Evolutionary conservation across 2,888 invertebrate genomes (phyloP), one percentile per base, ranked within the genome.

Genomic region (Epirrhoe alternata): DNA sequence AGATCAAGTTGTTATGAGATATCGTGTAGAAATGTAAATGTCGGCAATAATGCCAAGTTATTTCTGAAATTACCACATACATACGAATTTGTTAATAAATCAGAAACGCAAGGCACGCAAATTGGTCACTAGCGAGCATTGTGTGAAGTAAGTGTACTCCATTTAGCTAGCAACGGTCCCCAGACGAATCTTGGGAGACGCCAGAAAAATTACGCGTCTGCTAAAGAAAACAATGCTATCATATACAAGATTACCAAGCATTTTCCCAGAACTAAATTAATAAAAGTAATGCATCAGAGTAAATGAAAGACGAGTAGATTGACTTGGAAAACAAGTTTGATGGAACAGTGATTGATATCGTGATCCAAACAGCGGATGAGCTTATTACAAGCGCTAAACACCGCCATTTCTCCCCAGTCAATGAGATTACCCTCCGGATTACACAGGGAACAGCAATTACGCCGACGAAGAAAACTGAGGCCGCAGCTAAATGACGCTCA

Each of bases 401-500:
- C 64, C 68, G 74, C 68, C 77, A 81, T 84, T 84, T 78, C 81
- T 83, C 79, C 79, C 64, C 72, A 72, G 77, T 79, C 78, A 77
- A 82, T 79, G 75, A 82, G 81, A 85, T 85, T 82, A 79, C 81
- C 76, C 75, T 60, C 65, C 75, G 83, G 80, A 82, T 84, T 79
- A 84, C 78, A 80, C 77, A 77, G 77, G 79, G 73, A 75, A 78
- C 65, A 67, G 76, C 77, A 79, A 84, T 84, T 79, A 79, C 73
- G 56, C 53, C 73, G 66, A 60, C 67, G 74, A 73, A 75, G 77
- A 81, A 78, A 77, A 77, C 79, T 76, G 75, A 76, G 79, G 79
- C 77, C 74, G 72, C 74, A 77, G 76, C 77, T 78, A 83, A 85
- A 85, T 80, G 75, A 74, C 75, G 71, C 74, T 74, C 80, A 83